Evolutionary conservation across 1,140 invertebrate genomes (phyloP).

Genomic region (Magallana angulata): DNA sequence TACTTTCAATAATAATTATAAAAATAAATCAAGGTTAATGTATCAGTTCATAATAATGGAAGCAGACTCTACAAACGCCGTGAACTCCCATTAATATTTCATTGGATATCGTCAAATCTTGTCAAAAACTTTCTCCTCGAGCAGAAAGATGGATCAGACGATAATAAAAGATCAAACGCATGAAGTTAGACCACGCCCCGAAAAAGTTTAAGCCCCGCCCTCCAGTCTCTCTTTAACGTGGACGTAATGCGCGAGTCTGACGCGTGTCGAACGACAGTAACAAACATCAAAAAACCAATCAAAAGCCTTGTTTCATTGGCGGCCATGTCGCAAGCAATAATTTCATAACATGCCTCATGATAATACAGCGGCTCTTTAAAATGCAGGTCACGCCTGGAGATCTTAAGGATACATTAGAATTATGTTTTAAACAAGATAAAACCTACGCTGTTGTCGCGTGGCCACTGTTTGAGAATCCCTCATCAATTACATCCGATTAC

Average conservation of each 20-base stretch:
- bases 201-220: not conserved
- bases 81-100: slow-evolving; percentile 30
- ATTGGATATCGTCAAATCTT: slow-evolving; percentile 30
- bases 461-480: not conserved
- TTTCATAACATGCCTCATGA: slow-evolving; percentile 17
- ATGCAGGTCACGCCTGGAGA: slow-evolving; percentile 6
- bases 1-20: not conserved
- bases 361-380: slow-evolving; percentile 6
- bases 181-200: not conserved
- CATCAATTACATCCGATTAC: slow-evolving; percentile 19
- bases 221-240: not conserved
- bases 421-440: slow-evolving; percentile 7
- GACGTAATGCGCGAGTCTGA: slow-evolving; percentile 22
- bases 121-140: slow-evolving; percentile 14
- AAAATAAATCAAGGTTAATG: slow-evolving; percentile 23
- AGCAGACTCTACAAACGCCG: slow-evolving; percentile 10
- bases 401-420: slow-evolving; percentile 24
- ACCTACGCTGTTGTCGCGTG: not conserved
- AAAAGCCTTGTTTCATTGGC: not conserved
- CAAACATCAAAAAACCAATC: not conserved
- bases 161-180: slow-evolving; percentile 19
- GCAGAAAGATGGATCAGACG: slow-evolving; percentile 17
- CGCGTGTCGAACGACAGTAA: slow-evolving; percentile 18
- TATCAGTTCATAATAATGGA: not conserved
- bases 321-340: not conserved